Evolutionary conservation across 2,888 invertebrate species (phyloP), one percentile per base, ranked within the genome.

Genomic region (Blera fallax): DNA sequence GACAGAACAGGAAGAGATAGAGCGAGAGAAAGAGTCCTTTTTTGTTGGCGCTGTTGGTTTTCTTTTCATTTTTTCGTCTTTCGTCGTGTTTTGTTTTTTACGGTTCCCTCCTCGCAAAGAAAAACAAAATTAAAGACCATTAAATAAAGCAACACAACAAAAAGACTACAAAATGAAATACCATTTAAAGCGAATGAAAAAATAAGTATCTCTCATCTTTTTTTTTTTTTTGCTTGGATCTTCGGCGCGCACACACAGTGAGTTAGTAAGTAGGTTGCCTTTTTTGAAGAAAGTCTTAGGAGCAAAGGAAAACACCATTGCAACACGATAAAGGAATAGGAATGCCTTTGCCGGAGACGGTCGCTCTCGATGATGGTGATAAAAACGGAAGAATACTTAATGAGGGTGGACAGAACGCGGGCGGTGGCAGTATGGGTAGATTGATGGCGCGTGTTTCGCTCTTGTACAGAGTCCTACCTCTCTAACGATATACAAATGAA

Each of bases 361-460:
- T 16, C 48, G 7, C 8, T 4, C 8, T 34, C n/a, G 37, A n/a
- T 37, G 43, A 32, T 72, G 80, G 67, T 81, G 60, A 81, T 81
- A 81, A 74, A 81, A 81, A 76, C n/a, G 40, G 52, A 76, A 76
- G 67, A 69, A 81, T 81, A 76, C 69, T 67, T 69, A 76, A 64
- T 81, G 69, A 77, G 69, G 60, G 77, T 81, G 76, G 52, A 62
- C 32, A 76, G 29, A 40, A 50, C 32, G 67, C 67, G 60, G 58
- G 34, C 8, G 21, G 3, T 14, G 6, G 54, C 14, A 56, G 73
- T 48, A 24, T 67, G 50, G 60, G 76, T 62, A 80, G 76, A 81
- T 76, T 81, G 76, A 76, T 81, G 69, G 81, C 76, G 62, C 81
- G 81, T 76, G 76, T 81, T 69, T 62, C 21, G 3, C 48, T 34